Conservation (phyloP, 2,113 vertebrate genomes). For the Cairina moschata region DNA sequence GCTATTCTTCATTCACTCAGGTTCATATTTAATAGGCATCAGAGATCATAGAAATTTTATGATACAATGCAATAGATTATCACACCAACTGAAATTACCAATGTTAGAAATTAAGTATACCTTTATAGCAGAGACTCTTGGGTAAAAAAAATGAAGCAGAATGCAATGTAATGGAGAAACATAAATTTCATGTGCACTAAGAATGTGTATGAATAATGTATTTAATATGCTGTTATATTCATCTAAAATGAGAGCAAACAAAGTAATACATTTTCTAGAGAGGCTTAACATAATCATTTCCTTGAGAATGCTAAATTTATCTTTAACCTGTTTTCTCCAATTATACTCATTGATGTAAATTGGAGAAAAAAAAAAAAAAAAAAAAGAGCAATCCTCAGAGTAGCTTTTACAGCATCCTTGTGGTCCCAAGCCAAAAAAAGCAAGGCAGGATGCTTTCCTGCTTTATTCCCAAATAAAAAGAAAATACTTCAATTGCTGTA, state of each 20-base stretch:
- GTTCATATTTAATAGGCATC: conserved; percentile 38
- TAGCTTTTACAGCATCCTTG: not conserved
- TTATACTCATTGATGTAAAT: not conserved
- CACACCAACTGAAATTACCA: conserved; percentile 17
- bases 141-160: conserved; percentile 32
- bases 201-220: conserved; percentile 58
- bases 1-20: not conserved
- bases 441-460: not conserved
- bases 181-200: conserved; percentile 49
- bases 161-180: conserved; percentile 28
- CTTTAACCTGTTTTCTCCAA: conserved; percentile 36
- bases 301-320: conserved; percentile 63
- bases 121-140: conserved; percentile 22
- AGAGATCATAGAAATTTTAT: conserved; percentile 40
- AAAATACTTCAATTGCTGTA: not conserved
- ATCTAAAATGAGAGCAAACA: conserved; percentile 65
- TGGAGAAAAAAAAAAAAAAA: not conserved
- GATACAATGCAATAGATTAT: conserved; percentile 13
- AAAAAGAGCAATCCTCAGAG: not conserved
- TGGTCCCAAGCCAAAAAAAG: conserved; percentile 4
- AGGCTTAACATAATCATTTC: conserved; percentile 37
- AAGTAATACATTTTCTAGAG: conserved; percentile 54
- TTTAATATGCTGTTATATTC: conserved; percentile 65
- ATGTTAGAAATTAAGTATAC: not conserved
- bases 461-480: not conserved